Percentiles rank a stretch among this genome's conserved stretches.
Evolutionary conservation across 2,888 invertebrate species (phyloP).

Genomic region (Cheilosia vulpina): DNA sequence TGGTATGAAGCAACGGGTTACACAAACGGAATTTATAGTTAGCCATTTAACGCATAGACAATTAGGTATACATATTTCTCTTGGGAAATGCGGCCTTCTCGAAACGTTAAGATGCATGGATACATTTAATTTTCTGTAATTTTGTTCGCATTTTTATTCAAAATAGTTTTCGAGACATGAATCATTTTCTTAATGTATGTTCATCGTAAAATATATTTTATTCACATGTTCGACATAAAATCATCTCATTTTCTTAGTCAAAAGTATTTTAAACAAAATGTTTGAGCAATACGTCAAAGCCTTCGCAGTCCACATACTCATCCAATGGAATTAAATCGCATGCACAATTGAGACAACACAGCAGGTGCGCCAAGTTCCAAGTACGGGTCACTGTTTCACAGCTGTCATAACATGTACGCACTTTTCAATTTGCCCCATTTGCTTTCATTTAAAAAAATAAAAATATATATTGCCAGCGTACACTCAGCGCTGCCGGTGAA

Average conservation of each 20-base stretch:
- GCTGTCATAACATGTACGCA: constrained; percentile 64
- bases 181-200: no score
- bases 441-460: constrained; percentile 22
- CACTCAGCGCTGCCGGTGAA: constrained; percentile 12
- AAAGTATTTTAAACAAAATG: not conserved
- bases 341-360: constrained; percentile 26
- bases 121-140: no score
- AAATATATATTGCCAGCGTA: not conserved
- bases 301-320: constrained; percentile 10
- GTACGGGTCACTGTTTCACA: constrained; percentile 57
- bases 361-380: constrained; percentile 50
- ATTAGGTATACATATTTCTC: no score
- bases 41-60: no score
- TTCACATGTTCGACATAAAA: not conserved
- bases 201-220: no score
- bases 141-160: no score
- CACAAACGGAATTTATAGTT: no score
- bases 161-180: no score
- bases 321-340: constrained; percentile 12
- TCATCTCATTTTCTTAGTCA: not conserved
- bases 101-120: no score
- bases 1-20: no score
- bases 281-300: constrained; percentile 9
- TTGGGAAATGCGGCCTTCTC: no score
- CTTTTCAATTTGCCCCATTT: constrained; percentile 64